Evolutionary conservation across 2,113 vertebrate species (phyloP).

Genomic region (Polypterus senegalus): DNA sequence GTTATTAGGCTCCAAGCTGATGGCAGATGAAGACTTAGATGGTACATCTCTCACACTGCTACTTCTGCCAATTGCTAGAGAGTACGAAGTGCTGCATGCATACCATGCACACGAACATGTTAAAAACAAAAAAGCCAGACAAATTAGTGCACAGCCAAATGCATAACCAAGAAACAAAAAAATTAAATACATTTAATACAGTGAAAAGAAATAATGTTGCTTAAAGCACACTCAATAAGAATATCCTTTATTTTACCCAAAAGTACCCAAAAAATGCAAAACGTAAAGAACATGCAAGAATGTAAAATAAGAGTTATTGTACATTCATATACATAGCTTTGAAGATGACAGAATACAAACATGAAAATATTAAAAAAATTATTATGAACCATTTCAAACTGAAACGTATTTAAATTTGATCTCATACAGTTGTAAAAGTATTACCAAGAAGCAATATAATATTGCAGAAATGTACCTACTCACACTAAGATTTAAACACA

Average conservation of each 20-base stretch:
- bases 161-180: conserved; percentile 15
- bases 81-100: conserved; percentile 55
- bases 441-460: too few relatives aligned
- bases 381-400: too few relatives aligned
- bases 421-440: too few relatives aligned
- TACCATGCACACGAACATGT: conserved; percentile 44
- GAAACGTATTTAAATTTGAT: too few relatives aligned
- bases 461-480: too few relatives aligned
- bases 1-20: conserved; percentile 66
- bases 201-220: too few relatives aligned
- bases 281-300: not conserved
- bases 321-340: conserved; percentile 2
- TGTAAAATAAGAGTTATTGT: conserved; percentile 4
- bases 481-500: too few relatives aligned
- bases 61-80: conserved; percentile 61
- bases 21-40: conserved; percentile 63
- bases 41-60: conserved; percentile 67
- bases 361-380: too few relatives aligned
- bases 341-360: not conserved
- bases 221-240: too few relatives aligned
- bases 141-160: conserved; percentile 26
- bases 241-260: not conserved
- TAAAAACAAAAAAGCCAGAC: conserved; percentile 28
- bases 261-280: not conserved
- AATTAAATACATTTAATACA: too few relatives aligned